phyloP scores from a whole-genome alignment of 1,140 invertebrate species.

The Drosophila arizonae region DNA sequence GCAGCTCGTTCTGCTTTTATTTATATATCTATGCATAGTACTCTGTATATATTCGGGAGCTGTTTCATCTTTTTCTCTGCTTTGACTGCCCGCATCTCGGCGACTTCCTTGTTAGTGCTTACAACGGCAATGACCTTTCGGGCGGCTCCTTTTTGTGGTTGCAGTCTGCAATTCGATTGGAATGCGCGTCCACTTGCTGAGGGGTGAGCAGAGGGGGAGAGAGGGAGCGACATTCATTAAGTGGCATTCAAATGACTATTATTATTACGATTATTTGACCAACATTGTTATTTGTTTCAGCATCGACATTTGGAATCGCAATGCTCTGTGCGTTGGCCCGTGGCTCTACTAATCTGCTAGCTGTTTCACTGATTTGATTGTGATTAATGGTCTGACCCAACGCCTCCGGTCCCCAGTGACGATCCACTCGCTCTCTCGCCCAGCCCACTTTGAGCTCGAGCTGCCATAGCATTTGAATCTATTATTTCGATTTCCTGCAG shows the following conservation, averaged over 20 bases:
- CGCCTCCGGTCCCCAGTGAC: slow-evolving; percentile 33
- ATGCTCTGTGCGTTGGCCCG: background rate
- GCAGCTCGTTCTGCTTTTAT: slow-evolving; percentile 53
- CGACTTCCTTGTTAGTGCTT: slow-evolving; percentile 44
- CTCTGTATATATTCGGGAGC: background rate
- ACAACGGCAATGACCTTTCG: slow-evolving; percentile 35
- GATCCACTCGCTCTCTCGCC: slow-evolving; percentile 10
- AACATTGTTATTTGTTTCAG: slow-evolving; percentile 41
- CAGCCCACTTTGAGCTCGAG: slow-evolving; percentile 17
- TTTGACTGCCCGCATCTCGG: slow-evolving; percentile 34
- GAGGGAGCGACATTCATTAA: slow-evolving; percentile 19
- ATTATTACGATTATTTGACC: slow-evolving; percentile 43
- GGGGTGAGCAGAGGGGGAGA: background rate
- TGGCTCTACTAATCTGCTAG: slow-evolving; percentile 55
- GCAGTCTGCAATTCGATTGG: too few species aligned
- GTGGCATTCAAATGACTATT: slow-evolving; percentile 58
- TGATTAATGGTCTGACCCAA: slow-evolving; percentile 65
- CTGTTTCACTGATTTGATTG: slow-evolving; percentile 72
- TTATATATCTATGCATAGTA: background rate
- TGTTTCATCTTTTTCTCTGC: background rate
- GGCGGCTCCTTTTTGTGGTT: background rate
- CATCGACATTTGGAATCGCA: slow-evolving; percentile 43
- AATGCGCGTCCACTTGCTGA: too few species aligned
- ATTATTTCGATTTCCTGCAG: slow-evolving; percentile 58
- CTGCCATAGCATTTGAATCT: slow-evolving; percentile 46